Conservation (phyloP, 2,113 vertebrate genomes). For the Centropus bengalensis region DNA sequence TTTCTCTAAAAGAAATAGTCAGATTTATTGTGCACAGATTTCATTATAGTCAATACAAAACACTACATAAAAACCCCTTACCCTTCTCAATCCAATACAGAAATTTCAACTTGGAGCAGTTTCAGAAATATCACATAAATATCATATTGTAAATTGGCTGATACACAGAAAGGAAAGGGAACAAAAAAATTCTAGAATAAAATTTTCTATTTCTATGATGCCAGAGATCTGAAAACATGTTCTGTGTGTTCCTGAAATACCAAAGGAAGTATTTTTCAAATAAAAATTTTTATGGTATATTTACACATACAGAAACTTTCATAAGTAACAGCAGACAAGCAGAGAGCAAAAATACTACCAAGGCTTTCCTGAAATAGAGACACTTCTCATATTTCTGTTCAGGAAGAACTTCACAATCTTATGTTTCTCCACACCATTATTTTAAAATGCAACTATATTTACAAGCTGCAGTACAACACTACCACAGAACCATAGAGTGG, state of each 20-base stretch:
- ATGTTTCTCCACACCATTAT: neutral
- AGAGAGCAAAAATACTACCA: neutral
- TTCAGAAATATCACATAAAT: neutral
- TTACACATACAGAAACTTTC: neutral
- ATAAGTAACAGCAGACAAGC: neutral
- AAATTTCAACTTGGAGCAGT: neutral
- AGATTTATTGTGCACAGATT: neutral
- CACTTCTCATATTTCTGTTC: neutral
- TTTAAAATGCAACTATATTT: neutral
- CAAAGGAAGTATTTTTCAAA: neutral
- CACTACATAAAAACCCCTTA: neutral
- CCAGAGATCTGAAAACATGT: neutral
- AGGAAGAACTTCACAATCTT: neutral
- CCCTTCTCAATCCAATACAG: neutral
- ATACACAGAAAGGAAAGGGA: neutral
- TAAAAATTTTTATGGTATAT: neutral
- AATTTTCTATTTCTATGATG: neutral
- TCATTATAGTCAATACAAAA: neutral
- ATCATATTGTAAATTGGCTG: neutral
- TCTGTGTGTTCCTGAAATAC: neutral
- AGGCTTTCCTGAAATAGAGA: neutral
- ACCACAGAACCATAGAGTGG: no score
- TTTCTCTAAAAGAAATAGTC: neutral
- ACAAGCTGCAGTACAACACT: neutral
- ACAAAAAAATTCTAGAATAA: neutral